phyloP scores from a whole-genome alignment of 1,140 invertebrate species.

The Zaprionus africanus region DNA sequence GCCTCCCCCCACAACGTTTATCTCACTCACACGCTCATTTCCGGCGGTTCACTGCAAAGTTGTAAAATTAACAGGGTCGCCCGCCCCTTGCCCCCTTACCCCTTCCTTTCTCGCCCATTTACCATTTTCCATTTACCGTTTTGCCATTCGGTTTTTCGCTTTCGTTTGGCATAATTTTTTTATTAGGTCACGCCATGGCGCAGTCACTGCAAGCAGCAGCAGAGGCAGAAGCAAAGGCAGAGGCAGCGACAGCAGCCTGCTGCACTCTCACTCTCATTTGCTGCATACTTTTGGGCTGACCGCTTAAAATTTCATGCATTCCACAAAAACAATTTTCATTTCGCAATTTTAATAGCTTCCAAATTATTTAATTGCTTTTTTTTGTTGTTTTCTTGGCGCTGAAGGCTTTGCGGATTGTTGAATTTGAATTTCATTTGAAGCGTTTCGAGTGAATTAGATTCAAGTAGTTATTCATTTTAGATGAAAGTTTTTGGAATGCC shows the following conservation, averaged over 20 bases:
- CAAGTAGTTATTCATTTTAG: background rate
- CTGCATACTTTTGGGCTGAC: conserved; percentile 44
- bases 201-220: conserved; percentile 54
- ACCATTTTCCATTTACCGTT: conserved; percentile 26
- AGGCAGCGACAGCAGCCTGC: conserved; percentile 18
- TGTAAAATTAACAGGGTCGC: conserved; percentile 62
- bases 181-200: conserved; percentile 71
- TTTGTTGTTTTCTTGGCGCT: background rate
- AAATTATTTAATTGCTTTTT: conserved; percentile 63
- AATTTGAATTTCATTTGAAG: background rate
- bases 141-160: conserved; percentile 59
- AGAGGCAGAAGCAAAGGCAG: conserved; percentile 5
- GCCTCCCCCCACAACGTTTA: conserved; percentile 15
- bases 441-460: background rate
- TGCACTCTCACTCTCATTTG: conserved; percentile 36
- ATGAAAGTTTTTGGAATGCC: background rate
- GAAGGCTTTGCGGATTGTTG: conserved; percentile 12
- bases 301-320: conserved; percentile 46
- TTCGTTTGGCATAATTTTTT: conserved; percentile 80
- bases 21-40: conserved; percentile 54
- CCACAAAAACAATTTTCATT: conserved; percentile 36
- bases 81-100: background rate
- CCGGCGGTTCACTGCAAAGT: conserved; percentile 29
- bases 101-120: background rate
- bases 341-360: conserved; percentile 57